phyloP scores from a whole-genome alignment of 2,113 vertebrate genomes.

The Octodon degus region DNA sequence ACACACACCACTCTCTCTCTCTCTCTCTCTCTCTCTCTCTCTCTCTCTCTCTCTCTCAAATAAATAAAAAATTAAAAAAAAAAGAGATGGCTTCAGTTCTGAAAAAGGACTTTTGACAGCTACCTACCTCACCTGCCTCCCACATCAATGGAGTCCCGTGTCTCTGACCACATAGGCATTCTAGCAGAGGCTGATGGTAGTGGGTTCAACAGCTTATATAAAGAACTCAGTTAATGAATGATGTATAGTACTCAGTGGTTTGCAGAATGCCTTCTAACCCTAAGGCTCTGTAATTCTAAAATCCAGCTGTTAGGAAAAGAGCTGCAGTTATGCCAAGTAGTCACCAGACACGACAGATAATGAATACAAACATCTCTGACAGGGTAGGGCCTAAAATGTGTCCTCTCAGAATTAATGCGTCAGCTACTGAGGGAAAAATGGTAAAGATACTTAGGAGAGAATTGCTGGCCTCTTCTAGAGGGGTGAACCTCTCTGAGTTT shows the following conservation, averaged over 20 bases:
- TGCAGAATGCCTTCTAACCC: not conserved
- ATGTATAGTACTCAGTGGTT: not conserved
- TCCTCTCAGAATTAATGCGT: not conserved
- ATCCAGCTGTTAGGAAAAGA: conserved; percentile 38
- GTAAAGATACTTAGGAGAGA: not conserved
- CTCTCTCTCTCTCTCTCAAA: no score
- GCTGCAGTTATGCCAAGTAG: not conserved
- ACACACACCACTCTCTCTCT: no score
- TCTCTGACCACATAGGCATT: not conserved
- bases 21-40: no score
- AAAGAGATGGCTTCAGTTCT: not conserved
- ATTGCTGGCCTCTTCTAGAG: not conserved
- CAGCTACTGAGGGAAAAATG: not conserved
- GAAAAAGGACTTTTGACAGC: not conserved
- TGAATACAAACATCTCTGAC: not conserved
- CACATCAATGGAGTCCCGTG: not conserved
- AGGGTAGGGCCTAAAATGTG: not conserved
- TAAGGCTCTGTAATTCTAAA: not conserved
- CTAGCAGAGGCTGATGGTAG: not conserved
- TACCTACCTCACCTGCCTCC: not conserved
- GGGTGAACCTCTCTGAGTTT: not conserved
- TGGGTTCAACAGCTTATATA: not conserved
- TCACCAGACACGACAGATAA: conserved; percentile 7
- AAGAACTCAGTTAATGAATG: not conserved
- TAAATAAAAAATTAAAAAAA: no score